These are phyloP conservation scores for Unio delphinus DNA, from an alignment of 2,888 invertebrate genomes.

Conservation along the genomic window DNA sequence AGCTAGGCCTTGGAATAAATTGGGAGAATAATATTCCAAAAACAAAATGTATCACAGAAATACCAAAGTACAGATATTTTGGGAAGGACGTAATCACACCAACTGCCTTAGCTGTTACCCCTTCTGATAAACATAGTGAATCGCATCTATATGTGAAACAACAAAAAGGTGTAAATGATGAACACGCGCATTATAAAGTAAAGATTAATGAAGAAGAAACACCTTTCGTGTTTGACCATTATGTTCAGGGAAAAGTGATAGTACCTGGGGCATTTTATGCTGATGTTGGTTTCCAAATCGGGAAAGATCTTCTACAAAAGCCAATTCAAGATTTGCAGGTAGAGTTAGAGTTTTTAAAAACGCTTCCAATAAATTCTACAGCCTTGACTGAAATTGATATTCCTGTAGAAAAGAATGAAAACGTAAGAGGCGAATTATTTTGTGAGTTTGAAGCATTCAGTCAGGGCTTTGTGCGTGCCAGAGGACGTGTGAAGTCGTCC, in stretches of 20 bases:
- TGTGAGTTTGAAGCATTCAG: too few relatives aligned
- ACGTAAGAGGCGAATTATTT: too few relatives aligned
- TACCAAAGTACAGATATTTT: conserved; percentile 30
- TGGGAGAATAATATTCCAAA: conserved; percentile 15
- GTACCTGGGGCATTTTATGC: conserved; percentile 37
- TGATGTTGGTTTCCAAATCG: conserved; percentile 30
- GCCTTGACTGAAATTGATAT: background rate
- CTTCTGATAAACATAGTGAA: too few relatives aligned
- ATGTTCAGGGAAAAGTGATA: conserved; percentile 21
- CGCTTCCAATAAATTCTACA: background rate
- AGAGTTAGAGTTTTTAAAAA: conserved; percentile 2
- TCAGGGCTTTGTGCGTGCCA: too few relatives aligned
- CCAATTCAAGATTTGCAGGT: background rate
- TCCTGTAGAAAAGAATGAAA: too few relatives aligned
- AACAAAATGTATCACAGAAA: conserved; percentile 6
- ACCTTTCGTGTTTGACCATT: conserved; percentile 37
- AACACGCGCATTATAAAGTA: background rate
- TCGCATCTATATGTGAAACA: background rate
- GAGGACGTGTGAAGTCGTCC: too few relatives aligned
- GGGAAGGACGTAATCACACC: background rate
- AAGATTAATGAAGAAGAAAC: conserved; percentile 14
- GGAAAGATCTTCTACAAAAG: conserved; percentile 1
- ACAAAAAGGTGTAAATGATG: background rate
- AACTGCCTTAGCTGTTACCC: too few relatives aligned
- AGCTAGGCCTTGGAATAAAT: conserved; percentile 17